These are phyloP conservation scores for Ctenomys sociabilis DNA, from an alignment of 2,113 vertebrate species.

Conservation along the genomic window DNA sequence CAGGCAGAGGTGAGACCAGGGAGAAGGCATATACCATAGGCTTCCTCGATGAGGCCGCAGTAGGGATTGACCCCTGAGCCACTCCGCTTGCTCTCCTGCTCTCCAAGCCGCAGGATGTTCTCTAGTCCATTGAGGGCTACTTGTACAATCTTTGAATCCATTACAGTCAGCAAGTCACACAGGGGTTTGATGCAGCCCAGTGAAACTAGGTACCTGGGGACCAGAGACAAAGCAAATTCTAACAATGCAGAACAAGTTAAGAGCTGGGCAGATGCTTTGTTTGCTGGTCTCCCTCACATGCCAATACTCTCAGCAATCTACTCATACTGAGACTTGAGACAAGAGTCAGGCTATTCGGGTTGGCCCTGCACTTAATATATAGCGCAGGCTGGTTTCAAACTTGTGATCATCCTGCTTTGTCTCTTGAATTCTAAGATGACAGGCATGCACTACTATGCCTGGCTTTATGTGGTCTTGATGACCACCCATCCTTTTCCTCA, in stretches of 20 bases:
- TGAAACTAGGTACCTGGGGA: constrained; percentile 94
- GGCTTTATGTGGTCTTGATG: neutral
- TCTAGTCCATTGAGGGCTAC: constrained; percentile 96
- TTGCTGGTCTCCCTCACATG: neutral
- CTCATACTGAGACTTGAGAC: neutral
- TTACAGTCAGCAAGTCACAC: constrained; percentile 97
- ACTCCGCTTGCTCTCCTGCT: constrained; percentile 96
- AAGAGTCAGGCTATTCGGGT: neutral
- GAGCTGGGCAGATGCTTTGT: neutral
- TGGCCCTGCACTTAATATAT: neutral
- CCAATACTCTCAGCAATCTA: neutral
- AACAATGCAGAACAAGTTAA: neutral
- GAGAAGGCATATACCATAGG: constrained; percentile 89
- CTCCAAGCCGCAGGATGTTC: constrained; percentile 96
- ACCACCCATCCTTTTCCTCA: neutral
- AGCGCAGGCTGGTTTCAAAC: neutral
- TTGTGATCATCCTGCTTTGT: neutral
- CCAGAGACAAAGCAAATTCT: constrained; percentile 24
- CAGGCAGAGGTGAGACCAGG: neutral
- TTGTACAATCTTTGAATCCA: constrained; percentile 99
- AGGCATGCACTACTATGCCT: neutral
- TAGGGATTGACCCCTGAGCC: constrained; percentile 95
- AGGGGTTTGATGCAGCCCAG: constrained; percentile 97
- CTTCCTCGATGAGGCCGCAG: constrained; percentile 98
- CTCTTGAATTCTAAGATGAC: neutral